Conservation (phyloP, 1,140 invertebrate genomes). For the Pogonus chalceus region DNA sequence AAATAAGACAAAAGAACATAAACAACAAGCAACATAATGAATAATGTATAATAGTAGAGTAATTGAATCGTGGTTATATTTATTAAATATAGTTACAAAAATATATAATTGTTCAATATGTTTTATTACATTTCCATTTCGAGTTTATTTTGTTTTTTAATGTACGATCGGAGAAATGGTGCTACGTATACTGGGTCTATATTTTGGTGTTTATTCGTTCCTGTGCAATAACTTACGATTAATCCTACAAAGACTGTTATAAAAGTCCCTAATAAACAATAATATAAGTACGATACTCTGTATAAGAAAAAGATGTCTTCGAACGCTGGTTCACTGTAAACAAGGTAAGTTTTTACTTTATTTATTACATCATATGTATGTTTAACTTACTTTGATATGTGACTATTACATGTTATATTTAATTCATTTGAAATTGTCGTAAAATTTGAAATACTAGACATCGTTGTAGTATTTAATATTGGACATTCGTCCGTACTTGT, state of each 20-base stretch:
- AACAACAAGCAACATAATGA: background rate
- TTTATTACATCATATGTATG: too few species aligned
- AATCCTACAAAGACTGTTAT: constrained; percentile 35
- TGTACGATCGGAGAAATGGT: background rate
- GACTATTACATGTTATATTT: too few species aligned
- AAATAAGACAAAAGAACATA: constrained; percentile 12
- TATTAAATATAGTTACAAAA: background rate
- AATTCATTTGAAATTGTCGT: too few species aligned
- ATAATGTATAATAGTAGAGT: background rate
- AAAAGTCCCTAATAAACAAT: constrained; percentile 33
- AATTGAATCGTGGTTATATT: background rate
- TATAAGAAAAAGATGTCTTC: constrained; percentile 3
- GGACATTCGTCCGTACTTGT: background rate
- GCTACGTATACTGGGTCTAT: background rate
- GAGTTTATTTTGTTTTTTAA: background rate
- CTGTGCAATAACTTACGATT: constrained; percentile 38
- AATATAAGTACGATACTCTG: constrained; percentile 41
- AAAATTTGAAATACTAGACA: too few species aligned
- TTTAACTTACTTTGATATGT: too few species aligned
- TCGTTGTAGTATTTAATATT: background rate
- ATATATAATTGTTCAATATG: too few species aligned
- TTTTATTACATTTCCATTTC: background rate
- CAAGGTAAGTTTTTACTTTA: too few species aligned
- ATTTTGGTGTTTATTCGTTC: constrained; percentile 14
- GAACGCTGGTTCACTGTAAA: background rate